Evolutionary conservation across 2,797 vertebrate genomes (phyloP).

Genomic region (Gobio occitaniae): DNA sequence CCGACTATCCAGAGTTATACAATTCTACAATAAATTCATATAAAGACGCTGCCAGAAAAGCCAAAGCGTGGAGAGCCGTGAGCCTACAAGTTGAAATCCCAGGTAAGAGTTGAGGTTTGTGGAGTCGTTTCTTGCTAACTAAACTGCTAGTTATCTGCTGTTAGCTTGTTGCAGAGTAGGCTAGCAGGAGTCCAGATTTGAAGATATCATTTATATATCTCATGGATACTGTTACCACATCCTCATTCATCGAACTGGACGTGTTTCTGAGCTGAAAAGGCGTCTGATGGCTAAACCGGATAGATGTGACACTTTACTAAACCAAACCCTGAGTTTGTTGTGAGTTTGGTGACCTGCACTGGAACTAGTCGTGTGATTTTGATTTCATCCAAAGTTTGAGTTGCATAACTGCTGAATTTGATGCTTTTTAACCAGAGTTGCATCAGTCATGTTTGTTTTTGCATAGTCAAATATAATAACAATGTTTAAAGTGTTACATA

Average conservation of each 20-base stretch:
- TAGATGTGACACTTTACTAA: not conserved
- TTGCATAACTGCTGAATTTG: not conserved
- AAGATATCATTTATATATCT: not conserved
- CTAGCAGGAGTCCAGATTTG: slow-evolving; percentile 2
- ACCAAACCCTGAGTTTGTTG: not conserved
- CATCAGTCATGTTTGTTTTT: not conserved
- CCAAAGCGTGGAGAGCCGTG: slow-evolving; percentile 59
- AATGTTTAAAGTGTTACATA: not conserved
- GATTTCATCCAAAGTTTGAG: slow-evolving; percentile 27
- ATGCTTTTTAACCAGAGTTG: not conserved
- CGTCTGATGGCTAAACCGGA: not conserved
- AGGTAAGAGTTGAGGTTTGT: slow-evolving; percentile 38
- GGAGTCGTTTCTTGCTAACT: not conserved
- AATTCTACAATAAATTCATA: slow-evolving; percentile 58
- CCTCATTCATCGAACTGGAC: not conserved
- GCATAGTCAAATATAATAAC: not conserved
- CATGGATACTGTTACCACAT: not conserved
- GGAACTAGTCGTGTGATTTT: slow-evolving; percentile 1
- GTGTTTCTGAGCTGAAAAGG: not conserved
- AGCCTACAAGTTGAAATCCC: slow-evolving; percentile 58
- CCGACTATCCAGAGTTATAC: slow-evolving; percentile 59
- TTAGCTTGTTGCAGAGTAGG: slow-evolving; percentile 34
- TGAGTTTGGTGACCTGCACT: not conserved
- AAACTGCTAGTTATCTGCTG: slow-evolving; percentile 9
- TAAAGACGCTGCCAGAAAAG: slow-evolving; percentile 56